A percentile compares a stretch with the other conserved stretches of the same genome.
phyloP scores from a whole-genome alignment of 1,140 invertebrate genomes.

The Temnothorax longispinosus region DNA sequence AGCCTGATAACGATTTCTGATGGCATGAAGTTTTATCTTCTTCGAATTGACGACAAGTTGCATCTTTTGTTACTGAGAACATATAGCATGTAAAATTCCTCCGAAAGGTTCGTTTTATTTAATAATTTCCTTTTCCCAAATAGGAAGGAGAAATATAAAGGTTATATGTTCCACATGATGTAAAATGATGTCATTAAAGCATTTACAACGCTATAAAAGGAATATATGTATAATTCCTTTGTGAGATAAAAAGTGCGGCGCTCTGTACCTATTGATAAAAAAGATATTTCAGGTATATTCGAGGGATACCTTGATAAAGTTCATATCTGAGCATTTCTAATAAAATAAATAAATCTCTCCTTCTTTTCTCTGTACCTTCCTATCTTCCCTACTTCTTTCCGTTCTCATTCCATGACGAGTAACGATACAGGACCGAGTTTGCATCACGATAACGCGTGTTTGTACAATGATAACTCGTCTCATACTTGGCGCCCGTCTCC shows the following conservation, averaged over 20 bases:
- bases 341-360: constrained; percentile 16
- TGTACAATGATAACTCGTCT: constrained; percentile 72
- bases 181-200: background rate
- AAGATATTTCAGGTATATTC: background rate
- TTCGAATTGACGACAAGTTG: background rate
- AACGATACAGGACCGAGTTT: constrained; percentile 64
- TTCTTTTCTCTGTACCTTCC: background rate
- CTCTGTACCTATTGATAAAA: constrained; percentile 13
- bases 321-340: constrained; percentile 20
- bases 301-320: background rate
- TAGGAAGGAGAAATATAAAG: background rate
- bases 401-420: background rate
- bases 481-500: constrained; percentile 74
- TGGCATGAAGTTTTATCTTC: constrained; percentile 21
- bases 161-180: background rate
- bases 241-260: background rate
- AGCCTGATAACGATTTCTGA: constrained; percentile 28
- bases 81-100: background rate
- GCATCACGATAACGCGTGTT: constrained; percentile 71
- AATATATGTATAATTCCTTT: background rate
- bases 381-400: background rate
- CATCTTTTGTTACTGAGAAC: background rate
- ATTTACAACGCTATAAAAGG: background rate
- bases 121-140: background rate
- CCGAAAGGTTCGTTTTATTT: background rate